Base-by-base conservation (phyloP, 1,140 invertebrate species). In the Acyrthosiphon pisum region DNA sequence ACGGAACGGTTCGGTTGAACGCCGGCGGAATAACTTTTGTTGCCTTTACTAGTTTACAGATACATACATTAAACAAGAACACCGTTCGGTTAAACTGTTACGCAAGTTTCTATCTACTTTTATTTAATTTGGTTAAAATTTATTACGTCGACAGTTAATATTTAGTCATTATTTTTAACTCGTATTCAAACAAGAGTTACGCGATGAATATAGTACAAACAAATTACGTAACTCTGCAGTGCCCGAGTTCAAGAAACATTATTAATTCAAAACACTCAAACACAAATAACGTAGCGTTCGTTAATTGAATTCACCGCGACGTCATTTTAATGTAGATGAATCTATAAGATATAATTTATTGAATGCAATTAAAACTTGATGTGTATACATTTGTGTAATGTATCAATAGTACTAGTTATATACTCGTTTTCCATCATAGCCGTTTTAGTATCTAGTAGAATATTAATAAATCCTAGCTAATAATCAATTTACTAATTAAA, bases 51-150 rank as follows among this genome's bases (percentile, higher is more conserved):
- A 14, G 50, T 48, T 87, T n/a, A n/a, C 30, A 1, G 0, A 46
- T 48, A 48, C 14, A 23, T n/a, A n/a, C 86, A 87, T 87, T 48
- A 48, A 50, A 35, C n/a, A 50, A 48, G 8, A 88, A 88, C 20
- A 87, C 23, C 9, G 23, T 86, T 86, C 44, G 44, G 23, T 46
- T 87, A n/a, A n/a, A 87, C 86, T n/a, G 44, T 87, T 50, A 18
- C 46, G 50, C 86, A 50, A 87, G 26, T 87, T n/a, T 48, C 11
- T 48, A 41, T 41, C 26, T 30, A 48, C 26, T 48, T 87, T 48
- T 87, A 87, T 46, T 87, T 87, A n/a, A 87, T 48, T 87, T 87
- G 23, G 46, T 87, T 48, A n/a, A 48, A 87, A 48, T 87, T n/a
- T 48, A 87, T 87, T 48, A 46, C 46, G 86, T 87, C 30, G 86